These are phyloP conservation scores for Erynnis tages DNA, from an alignment of 2,888 invertebrate genomes.

Conservation along the genomic window DNA sequence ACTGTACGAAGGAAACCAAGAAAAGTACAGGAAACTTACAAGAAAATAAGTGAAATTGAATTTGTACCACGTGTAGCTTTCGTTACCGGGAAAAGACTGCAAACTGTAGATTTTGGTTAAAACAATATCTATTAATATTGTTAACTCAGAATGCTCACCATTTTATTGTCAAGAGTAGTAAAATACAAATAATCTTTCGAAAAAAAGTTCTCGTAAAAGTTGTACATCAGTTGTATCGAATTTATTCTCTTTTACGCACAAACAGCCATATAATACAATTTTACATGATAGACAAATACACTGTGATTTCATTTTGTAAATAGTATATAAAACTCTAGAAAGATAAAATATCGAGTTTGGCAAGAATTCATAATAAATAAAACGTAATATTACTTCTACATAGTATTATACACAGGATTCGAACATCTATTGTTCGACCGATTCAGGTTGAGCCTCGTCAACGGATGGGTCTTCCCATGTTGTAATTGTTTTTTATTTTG, in stretches of 20 bases:
- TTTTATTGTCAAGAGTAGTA: slow-evolving; percentile 26
- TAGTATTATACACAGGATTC: slow-evolving; percentile 93
- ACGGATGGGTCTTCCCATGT: slow-evolving; percentile 95
- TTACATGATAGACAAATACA: slow-evolving; percentile 76
- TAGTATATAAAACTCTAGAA: slow-evolving; percentile 80
- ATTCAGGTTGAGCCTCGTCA: slow-evolving; percentile 91
- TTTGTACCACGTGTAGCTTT: slow-evolving; percentile 79
- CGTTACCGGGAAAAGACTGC: slow-evolving; percentile 78
- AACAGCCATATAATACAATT: slow-evolving; percentile 75
- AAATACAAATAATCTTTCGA: slow-evolving; percentile 28
- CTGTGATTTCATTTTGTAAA: slow-evolving; percentile 78
- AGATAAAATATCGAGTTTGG: slow-evolving; percentile 80
- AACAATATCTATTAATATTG: slow-evolving; percentile 24
- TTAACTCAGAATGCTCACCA: slow-evolving; percentile 15
- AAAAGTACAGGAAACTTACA: slow-evolving; percentile 51
- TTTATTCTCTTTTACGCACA: slow-evolving; percentile 76
- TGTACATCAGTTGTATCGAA: slow-evolving; percentile 78
- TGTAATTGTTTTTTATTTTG: slow-evolving; percentile 91
- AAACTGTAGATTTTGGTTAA: slow-evolving; percentile 79
- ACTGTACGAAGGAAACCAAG: slow-evolving; percentile 63
- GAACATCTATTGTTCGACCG: slow-evolving; percentile 87
- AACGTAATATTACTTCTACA: slow-evolving; percentile 86
- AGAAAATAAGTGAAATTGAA: slow-evolving; percentile 59
- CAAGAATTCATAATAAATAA: slow-evolving; percentile 81
- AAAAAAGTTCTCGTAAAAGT: slow-evolving; percentile 62